Evolutionary conservation across 2,888 invertebrate species (phyloP).

Genomic region (Ctenicera cuprea): DNA sequence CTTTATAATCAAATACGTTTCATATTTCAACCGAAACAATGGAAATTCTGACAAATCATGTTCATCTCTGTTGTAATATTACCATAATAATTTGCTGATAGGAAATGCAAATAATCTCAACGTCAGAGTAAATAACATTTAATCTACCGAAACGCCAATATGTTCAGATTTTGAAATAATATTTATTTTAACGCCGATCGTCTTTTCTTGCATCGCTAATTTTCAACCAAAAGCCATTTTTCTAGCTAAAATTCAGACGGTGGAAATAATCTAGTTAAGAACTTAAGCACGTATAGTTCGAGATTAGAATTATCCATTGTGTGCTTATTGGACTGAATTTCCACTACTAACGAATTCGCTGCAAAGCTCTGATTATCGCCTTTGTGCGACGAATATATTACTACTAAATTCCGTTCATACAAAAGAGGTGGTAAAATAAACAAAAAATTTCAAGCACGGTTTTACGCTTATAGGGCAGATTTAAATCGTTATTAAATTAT

Average conservation of each 20-base stretch:
- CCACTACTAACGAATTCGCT: slow-evolving; percentile 24
- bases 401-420: background rate
- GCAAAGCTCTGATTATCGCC: slow-evolving; percentile 12
- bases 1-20: slow-evolving; percentile 12
- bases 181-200: too few relatives aligned
- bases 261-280: slow-evolving; percentile 19
- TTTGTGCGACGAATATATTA: slow-evolving; percentile 21
- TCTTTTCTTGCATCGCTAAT: too few relatives aligned
- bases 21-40: background rate
- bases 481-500: slow-evolving; percentile 2
- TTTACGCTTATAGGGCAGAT: background rate
- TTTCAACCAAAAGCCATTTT: background rate
- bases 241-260: background rate
- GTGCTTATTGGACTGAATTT: slow-evolving; percentile 20
- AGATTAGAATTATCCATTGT: slow-evolving; percentile 29
- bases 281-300: slow-evolving; percentile 29
- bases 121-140: too few relatives aligned
- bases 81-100: slow-evolving; percentile 1
- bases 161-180: too few relatives aligned
- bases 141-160: too few relatives aligned
- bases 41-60: slow-evolving; percentile 6
- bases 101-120: too few relatives aligned
- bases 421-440: background rate
- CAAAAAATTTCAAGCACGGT: background rate
- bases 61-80: background rate